Evolutionary conservation across 2,113 vertebrate species (phyloP).

Genomic region (Oreochromis spilurus): DNA sequence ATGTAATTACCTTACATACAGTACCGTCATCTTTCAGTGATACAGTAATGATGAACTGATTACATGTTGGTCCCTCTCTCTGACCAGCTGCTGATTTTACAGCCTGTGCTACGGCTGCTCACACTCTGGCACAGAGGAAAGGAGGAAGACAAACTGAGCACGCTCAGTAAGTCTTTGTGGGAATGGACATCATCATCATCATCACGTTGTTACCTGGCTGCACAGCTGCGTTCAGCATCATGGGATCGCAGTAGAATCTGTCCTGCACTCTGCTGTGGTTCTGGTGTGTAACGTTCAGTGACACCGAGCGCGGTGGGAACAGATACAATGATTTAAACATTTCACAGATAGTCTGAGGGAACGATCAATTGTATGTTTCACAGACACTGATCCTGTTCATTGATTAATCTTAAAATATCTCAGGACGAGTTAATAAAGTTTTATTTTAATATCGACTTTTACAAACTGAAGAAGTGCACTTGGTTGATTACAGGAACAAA

Average conservation of each 20-base stretch:
- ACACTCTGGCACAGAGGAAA: not conserved
- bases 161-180: not conserved
- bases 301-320: rapidly evolving
- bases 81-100: not conserved
- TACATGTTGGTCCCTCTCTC: not conserved
- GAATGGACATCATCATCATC: not conserved
- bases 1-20: not conserved
- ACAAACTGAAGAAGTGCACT: conserved; percentile 7
- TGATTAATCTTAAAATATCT: not conserved
- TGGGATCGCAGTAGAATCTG: not conserved
- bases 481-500: not conserved
- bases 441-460: not conserved
- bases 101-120: not conserved
- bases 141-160: not conserved
- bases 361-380: rapidly evolving
- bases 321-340: not conserved
- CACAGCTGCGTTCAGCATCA: not conserved
- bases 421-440: not conserved
- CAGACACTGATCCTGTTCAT: not conserved
- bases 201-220: not conserved
- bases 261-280: not conserved
- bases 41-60: not conserved
- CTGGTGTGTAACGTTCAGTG: not conserved
- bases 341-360: not conserved
- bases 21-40: not conserved